Base-by-base conservation (phyloP, 2,888 invertebrate genomes). In the Brachypalpus laphriformis region DNA sequence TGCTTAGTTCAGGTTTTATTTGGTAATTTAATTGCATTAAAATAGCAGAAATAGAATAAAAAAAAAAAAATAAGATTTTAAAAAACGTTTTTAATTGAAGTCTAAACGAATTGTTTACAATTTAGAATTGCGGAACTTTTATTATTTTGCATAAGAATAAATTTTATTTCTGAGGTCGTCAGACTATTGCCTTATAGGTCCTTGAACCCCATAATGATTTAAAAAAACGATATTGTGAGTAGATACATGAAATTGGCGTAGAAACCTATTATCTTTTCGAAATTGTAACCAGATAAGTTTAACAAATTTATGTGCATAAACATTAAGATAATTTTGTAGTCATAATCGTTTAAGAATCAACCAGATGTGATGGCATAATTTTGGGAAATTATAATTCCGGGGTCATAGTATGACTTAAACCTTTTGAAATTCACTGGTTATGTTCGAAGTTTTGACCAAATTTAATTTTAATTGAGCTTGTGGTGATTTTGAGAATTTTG, bases 61-160 rank as follows among this genome's bases (percentile, higher is more conserved):
- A 25, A 2, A 34, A 16, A 16, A 18, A 16, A 34, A 18, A 34
- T 5, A 51, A n/a, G 11, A 6, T 28, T 14, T 8, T n/a, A 54
- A 9, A 54, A 1, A 14, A 11, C 31, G 6, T 18, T 34, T 11
- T 34, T 20, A 31, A 34, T 57, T 57, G 18, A 57, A 57, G 37
- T 59, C 40, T 40, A 37, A 59, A 59, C 6, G 37, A 59, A 40
- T 40, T 59, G 37, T 59, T 59, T 40, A 59, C 57, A 40, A 59
- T 59, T 59, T 40, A 9, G 40, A 22, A 40, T 22, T 40, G 40
- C 57, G 57, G 40, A 59, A 59, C 57, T 59, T 59, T 59, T 59
- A 59, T 59, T 59, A 59, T 22, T 59, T 59, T 40, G 37, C 57
- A 40, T 59, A 37, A 7, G 16, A 59, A 59, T n/a, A 18, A 16